Evolutionary conservation across 2,888 invertebrate species (phyloP).

Genomic region (Phaedon cochleariae): DNA sequence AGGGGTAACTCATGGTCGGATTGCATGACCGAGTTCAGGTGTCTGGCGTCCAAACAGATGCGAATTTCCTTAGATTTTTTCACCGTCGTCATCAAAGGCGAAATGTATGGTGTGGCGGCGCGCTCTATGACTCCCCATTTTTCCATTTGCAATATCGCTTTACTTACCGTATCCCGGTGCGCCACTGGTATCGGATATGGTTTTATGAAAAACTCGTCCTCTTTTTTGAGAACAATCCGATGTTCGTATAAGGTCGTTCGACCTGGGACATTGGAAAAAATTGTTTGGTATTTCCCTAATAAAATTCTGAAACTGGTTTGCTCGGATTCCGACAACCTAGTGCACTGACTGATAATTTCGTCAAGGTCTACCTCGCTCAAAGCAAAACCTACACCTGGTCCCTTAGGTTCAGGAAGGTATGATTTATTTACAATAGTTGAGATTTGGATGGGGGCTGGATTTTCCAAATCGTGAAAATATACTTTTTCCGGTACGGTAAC

Average conservation of each 20-base stretch:
- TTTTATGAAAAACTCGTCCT: constrained; percentile 18
- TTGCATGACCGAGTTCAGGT: constrained; percentile 1
- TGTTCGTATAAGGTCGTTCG: constrained; percentile 17
- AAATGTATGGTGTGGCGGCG: constrained; percentile 16
- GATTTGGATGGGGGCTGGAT: background rate
- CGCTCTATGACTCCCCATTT: constrained; percentile 17
- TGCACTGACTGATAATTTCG: background rate
- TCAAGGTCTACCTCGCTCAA: background rate
- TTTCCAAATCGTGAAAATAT: background rate
- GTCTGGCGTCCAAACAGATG: background rate
- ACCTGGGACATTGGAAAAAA: constrained; percentile 21
- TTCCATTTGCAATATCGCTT: constrained; percentile 6
- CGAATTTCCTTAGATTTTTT: background rate
- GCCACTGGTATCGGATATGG: constrained; percentile 2
- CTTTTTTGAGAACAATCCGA: constrained; percentile 9
- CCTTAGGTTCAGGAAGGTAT: background rate
- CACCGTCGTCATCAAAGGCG: background rate
- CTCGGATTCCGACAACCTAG: background rate
- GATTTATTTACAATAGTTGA: constrained; percentile 2
- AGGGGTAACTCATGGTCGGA: background rate
- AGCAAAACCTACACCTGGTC: too few species aligned
- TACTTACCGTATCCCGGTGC: constrained; percentile 15
- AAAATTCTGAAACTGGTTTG: background rate
- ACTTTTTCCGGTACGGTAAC: background rate
- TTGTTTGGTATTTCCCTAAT: background rate